phyloP scores from a whole-genome alignment of 2,797 vertebrate genomes.

The Phalloptychus januarius region DNA sequence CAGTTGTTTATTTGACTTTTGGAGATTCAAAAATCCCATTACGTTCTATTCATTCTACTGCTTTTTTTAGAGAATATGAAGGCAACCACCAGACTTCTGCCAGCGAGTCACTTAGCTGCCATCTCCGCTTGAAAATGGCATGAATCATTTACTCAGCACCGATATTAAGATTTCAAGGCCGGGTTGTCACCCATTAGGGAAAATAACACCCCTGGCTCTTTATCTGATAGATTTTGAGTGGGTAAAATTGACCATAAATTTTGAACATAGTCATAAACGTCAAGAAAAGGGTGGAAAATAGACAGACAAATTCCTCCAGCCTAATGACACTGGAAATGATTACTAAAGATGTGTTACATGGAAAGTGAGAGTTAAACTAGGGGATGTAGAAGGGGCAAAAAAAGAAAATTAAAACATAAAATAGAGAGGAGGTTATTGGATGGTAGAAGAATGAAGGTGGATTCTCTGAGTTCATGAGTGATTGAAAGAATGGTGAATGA shows the following conservation, averaged over 20 bases:
- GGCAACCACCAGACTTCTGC: constrained; percentile 51
- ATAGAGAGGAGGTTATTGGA: constrained; percentile 7
- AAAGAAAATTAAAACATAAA: constrained; percentile 6
- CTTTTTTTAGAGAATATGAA: constrained; percentile 42
- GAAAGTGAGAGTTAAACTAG: constrained; percentile 11
- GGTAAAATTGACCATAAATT: constrained; percentile 79
- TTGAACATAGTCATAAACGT: constrained; percentile 75
- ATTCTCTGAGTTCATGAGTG: constrained; percentile 24
- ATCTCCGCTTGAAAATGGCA: constrained; percentile 57
- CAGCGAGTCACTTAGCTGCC: constrained; percentile 65
- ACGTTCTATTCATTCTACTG: constrained; percentile 27
- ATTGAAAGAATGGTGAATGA: constrained; percentile 16
- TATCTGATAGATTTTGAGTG: constrained; percentile 75
- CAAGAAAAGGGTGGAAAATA: constrained; percentile 70
- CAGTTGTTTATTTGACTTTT: not conserved
- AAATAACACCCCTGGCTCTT: constrained; percentile 67
- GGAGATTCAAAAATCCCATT: constrained; percentile 12
- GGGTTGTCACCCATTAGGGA: constrained; percentile 60
- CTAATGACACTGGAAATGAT: constrained; percentile 69
- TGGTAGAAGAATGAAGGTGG: constrained; percentile 23
- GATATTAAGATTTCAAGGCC: constrained; percentile 59
- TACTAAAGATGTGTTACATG: constrained; percentile 25
- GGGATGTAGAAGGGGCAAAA: constrained; percentile 23
- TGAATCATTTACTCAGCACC: constrained; percentile 65
- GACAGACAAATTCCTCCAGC: constrained; percentile 61